These are phyloP conservation scores for Montipora efflorescens DNA, from an alignment of 64 coral and sea anemone species.

Conservation along the genomic window DNA sequence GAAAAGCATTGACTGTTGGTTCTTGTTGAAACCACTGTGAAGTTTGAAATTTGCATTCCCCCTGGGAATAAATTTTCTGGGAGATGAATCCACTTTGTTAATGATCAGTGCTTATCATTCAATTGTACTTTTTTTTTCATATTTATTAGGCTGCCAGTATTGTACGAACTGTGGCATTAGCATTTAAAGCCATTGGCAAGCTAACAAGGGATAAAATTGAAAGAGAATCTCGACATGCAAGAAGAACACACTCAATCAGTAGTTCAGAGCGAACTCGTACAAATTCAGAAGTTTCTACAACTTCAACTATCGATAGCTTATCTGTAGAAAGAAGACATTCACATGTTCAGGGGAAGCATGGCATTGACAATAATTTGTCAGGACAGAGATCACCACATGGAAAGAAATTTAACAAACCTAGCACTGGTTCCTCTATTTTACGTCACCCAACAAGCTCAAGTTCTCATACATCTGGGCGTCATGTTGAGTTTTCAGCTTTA, in stretches of 20 bases:
- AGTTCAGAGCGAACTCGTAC: conserved; percentile 87
- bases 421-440: conserved; percentile 83
- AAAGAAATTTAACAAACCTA: conserved; percentile 74
- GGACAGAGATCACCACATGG: conserved; percentile 73
- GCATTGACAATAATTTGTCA: conserved; percentile 46
- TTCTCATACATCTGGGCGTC: conserved; percentile 73
- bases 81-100: too few species aligned
- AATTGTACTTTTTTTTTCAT: neutral
- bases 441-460: conserved; percentile 71
- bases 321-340: conserved; percentile 55
- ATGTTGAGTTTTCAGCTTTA: conserved; percentile 92
- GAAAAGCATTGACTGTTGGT: too few species aligned
- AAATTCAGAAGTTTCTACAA: conserved; percentile 86
- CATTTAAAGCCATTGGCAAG: conserved; percentile 90
- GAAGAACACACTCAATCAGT: conserved; percentile 72
- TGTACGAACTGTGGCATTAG: conserved; percentile 88
- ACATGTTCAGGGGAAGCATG: conserved; percentile 72
- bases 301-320: conserved; percentile 79
- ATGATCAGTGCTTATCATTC: too few species aligned
- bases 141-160: conserved; percentile 82
- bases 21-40: too few species aligned
- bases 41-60: too few species aligned
- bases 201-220: conserved; percentile 84
- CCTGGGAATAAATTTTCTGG: too few species aligned
- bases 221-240: conserved; percentile 64